These are phyloP conservation scores for Atrina japonica DNA, from an alignment of 2,888 invertebrate species.

Conservation along the genomic window DNA sequence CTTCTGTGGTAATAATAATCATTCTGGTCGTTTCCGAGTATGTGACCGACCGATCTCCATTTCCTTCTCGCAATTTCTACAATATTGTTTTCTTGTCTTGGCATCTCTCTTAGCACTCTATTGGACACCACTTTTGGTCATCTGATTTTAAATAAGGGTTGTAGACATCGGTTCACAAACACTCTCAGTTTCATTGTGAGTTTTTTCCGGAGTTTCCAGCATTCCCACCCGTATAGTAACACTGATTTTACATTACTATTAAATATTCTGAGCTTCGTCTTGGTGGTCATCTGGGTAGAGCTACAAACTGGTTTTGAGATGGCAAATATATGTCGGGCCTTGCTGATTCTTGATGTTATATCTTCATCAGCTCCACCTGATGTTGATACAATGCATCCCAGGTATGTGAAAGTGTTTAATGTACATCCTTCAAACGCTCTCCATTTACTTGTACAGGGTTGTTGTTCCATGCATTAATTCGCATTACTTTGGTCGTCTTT, in stretches of 20 bases:
- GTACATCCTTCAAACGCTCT: too few relatives aligned
- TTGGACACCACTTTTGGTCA: too few relatives aligned
- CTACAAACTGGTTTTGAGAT: conserved; percentile 16
- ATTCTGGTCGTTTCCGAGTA: conserved; percentile 10
- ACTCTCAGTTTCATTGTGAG: too few relatives aligned
- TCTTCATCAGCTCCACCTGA: not conserved
- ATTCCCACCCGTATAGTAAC: conserved; percentile 12
- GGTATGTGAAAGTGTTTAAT: too few relatives aligned
- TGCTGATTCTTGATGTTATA: not conserved
- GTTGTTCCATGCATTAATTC: too few relatives aligned
- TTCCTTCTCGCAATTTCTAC: conserved; percentile 3
- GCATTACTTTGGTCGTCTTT: too few relatives aligned
- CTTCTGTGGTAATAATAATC: too few relatives aligned
- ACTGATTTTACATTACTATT: conserved; percentile 19
- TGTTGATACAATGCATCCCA: not conserved
- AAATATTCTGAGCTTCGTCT: conserved; percentile 13
- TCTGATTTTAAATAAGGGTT: too few relatives aligned
- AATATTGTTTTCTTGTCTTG: not conserved
- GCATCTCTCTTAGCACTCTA: not conserved
- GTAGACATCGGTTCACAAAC: too few relatives aligned
- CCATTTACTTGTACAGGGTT: too few relatives aligned
- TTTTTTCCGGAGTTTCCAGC: not conserved
- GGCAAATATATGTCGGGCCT: too few relatives aligned
- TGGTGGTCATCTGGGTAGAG: conserved; percentile 3
- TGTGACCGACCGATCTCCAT: conserved; percentile 14